Evolutionary conservation across 2,797 vertebrate genomes (phyloP).

Genomic region (Pogonophryne albipinna): DNA sequence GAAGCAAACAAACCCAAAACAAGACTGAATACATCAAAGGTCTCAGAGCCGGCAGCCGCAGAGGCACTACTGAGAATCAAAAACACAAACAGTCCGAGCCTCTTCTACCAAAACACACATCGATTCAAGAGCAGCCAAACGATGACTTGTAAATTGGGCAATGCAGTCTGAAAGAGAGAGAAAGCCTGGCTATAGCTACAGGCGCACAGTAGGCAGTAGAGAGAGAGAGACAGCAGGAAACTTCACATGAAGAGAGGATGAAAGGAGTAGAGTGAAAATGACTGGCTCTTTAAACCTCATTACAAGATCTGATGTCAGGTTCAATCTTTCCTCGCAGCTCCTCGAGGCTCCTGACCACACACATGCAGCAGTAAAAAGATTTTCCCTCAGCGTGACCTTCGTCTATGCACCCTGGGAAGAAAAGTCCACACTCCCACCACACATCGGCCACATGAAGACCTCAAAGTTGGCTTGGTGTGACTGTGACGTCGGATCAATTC

Average conservation of each 20-base stretch:
- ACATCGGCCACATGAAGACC: slow-evolving; percentile 52
- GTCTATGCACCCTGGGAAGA: slow-evolving; percentile 36
- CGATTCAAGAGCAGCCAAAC: slow-evolving; percentile 36
- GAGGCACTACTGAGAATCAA: slow-evolving; percentile 37
- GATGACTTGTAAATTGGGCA: slow-evolving; percentile 36
- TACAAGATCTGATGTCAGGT: slow-evolving; percentile 31
- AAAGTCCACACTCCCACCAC: slow-evolving; percentile 48
- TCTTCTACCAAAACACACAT: slow-evolving; percentile 23
- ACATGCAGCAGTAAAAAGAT: slow-evolving; percentile 43
- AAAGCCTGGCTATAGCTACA: slow-evolving; percentile 8
- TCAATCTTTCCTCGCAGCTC: slow-evolving; percentile 22
- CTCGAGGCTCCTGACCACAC: slow-evolving; percentile 56
- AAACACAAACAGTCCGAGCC: slow-evolving; percentile 18
- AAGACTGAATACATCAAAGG: not conserved
- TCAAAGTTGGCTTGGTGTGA: slow-evolving; percentile 51
- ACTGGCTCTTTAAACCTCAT: slow-evolving; percentile 45
- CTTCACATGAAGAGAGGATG: slow-evolving; percentile 31
- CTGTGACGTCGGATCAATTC: slow-evolving; percentile 21
- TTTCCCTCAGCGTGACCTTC: slow-evolving; percentile 57
- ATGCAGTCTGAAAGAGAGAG: slow-evolving; percentile 24
- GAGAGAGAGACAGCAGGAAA: slow-evolving; percentile 19
- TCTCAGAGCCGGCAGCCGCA: slow-evolving; percentile 1
- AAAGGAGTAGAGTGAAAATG: slow-evolving; percentile 41
- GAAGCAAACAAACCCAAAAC: slow-evolving; percentile 29
- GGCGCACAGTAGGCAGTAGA: slow-evolving; percentile 2